phyloP scores from a whole-genome alignment of 53 echinoderm and acorn worm genomes.

The Pentamera pediparva region DNA sequence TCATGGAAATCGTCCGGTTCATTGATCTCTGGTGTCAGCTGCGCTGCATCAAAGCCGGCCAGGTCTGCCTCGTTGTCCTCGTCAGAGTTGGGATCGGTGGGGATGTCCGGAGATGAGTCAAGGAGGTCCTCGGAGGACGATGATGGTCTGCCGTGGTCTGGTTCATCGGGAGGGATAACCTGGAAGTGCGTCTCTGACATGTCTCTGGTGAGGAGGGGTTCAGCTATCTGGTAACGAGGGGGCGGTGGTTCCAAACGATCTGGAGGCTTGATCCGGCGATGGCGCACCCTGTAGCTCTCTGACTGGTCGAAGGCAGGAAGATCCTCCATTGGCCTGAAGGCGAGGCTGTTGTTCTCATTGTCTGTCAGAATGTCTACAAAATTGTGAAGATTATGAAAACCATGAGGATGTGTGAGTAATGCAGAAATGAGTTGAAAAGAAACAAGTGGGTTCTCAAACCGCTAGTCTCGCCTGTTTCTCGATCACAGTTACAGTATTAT shows the following conservation, averaged over 20 bases:
- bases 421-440: too few species aligned
- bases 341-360: slow-evolving; percentile 23
- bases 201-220: background rate
- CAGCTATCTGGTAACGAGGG: background rate
- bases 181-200: slow-evolving; percentile 15
- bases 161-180: background rate
- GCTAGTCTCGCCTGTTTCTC: too few species aligned
- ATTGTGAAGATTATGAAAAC: background rate
- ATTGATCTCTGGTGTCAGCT: background rate
- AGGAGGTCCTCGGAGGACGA: slow-evolving; percentile 7
- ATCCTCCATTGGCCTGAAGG: slow-evolving; percentile 22
- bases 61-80: background rate
- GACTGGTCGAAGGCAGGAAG: slow-evolving; percentile 18
- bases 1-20: too few species aligned
- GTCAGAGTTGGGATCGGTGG: background rate
- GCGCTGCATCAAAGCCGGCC: background rate
- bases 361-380: slow-evolving; percentile 20
- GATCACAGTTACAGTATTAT: too few species aligned
- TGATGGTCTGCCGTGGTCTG: background rate
- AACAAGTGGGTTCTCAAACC: too few species aligned
- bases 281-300: background rate
- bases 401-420: background rate
- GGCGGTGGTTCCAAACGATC: background rate
- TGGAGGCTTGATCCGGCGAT: background rate
- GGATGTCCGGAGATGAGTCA: slow-evolving; percentile 5